Percentiles rank a stretch among this genome's conserved stretches.
Evolutionary conservation across 2,113 vertebrate species (phyloP).

Genomic region (Trichomycterus rosablanca): DNA sequence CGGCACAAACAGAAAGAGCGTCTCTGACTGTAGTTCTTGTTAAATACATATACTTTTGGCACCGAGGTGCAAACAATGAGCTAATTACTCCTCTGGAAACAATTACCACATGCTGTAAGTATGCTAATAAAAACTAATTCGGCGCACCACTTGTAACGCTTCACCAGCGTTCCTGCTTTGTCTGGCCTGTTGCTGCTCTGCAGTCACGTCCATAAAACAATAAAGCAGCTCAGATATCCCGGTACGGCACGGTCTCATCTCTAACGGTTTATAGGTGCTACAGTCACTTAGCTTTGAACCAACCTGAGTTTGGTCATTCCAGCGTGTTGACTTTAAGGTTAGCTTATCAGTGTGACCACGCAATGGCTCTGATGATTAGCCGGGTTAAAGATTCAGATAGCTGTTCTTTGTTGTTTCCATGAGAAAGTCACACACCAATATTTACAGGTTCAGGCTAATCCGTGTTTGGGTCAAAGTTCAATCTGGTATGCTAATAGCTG

Average conservation of each 20-base stretch:
- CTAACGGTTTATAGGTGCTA: conserved; percentile 18
- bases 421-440: conserved; percentile 39
- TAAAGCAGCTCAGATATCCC: conserved; percentile 26
- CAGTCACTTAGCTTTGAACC: conserved; percentile 21
- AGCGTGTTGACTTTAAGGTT: conserved; percentile 13
- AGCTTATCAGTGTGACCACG: conserved; percentile 34
- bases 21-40: conserved; percentile 21
- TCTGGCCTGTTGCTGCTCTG: conserved; percentile 7
- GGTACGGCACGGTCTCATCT: conserved; percentile 12
- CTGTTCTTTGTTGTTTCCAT: conserved; percentile 23
- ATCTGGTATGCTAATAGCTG: conserved; percentile 52
- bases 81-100: conserved; percentile 54
- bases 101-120: conserved; percentile 52
- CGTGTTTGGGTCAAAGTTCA: conserved; percentile 23
- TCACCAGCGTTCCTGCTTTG: conserved; percentile 32
- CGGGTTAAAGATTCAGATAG: conserved; percentile 34
- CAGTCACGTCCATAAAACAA: conserved; percentile 32
- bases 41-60: conserved; percentile 44
- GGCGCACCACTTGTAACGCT: conserved; percentile 38
- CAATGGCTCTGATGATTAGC: conserved; percentile 37
- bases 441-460: conserved; percentile 27
- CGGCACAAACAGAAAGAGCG: conserved; percentile 27
- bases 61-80: conserved; percentile 54
- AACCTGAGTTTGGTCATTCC: conserved; percentile 31
- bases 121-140: conserved; percentile 52